These are phyloP conservation scores for Isotomurus palustris DNA, from an alignment of 2,888 invertebrate genomes.

Conservation along the genomic window DNA sequence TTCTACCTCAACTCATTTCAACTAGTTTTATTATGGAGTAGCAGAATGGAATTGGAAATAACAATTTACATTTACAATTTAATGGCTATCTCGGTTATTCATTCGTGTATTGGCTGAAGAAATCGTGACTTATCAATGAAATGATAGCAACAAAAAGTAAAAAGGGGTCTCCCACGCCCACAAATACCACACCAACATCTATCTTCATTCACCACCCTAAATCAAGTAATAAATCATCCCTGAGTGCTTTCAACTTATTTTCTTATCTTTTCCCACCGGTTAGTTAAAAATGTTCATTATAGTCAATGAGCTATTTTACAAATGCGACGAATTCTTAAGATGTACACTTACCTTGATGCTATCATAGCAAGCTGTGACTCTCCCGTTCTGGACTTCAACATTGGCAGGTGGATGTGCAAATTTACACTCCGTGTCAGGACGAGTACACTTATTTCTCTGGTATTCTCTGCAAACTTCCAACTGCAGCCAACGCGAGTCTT, in stretches of 20 bases:
- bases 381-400: slow-evolving; percentile 99
- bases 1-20: no score
- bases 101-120: no score
- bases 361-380: slow-evolving; percentile 99
- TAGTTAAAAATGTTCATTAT: no score
- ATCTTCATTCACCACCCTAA: not conserved
- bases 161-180: not conserved
- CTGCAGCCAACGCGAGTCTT: slow-evolving; percentile 99
- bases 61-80: no score
- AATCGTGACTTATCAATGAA: slow-evolving; percentile 13
- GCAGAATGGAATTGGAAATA: no score
- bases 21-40: no score
- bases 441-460: slow-evolving; percentile 98
- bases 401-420: slow-evolving; percentile 99
- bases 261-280: no score
- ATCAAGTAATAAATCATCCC: not conserved
- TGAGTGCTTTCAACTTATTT: slow-evolving; percentile 7
- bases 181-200: not conserved
- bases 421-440: slow-evolving; percentile 99
- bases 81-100: no score
- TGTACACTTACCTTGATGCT: slow-evolving; percentile 87
- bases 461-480: slow-evolving; percentile 99
- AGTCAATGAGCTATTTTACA: not conserved
- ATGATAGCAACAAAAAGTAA: no score
- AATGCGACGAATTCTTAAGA: no score